Evolutionary conservation across 2,113 vertebrate genomes (phyloP).

Genomic region (Gasterosteus nipponicus): DNA sequence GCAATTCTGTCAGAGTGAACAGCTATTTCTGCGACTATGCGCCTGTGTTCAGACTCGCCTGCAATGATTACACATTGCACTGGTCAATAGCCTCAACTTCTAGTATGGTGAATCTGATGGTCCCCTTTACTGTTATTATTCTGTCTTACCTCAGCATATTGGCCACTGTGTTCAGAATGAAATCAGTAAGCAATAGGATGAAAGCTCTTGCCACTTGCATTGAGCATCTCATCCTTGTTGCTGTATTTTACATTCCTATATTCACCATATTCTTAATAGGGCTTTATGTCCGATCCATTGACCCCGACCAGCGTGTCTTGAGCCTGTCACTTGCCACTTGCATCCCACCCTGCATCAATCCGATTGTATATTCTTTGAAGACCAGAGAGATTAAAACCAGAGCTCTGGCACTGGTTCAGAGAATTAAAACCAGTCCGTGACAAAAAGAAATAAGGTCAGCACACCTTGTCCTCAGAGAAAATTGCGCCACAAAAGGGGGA

Average conservation of each 20-base stretch:
- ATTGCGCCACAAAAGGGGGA: neutral
- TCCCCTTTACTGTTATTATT: conserved; percentile 53
- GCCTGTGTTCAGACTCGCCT: conserved; percentile 73
- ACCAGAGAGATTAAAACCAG: conserved; percentile 73
- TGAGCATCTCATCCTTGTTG: conserved; percentile 73
- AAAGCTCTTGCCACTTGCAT: conserved; percentile 73
- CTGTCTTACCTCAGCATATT: conserved; percentile 70
- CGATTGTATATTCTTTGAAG: conserved; percentile 77
- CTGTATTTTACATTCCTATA: conserved; percentile 73
- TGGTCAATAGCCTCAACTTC: conserved; percentile 48
- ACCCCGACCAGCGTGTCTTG: conserved; percentile 66
- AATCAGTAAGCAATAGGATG: conserved; percentile 51
- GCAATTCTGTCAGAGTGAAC: conserved; percentile 64
- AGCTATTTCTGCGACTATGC: conserved; percentile 81
- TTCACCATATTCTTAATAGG: conserved; percentile 50
- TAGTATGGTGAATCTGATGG: conserved; percentile 26
- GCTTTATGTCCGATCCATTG: conserved; percentile 43
- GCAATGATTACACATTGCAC: conserved; percentile 66
- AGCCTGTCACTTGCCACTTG: conserved; percentile 71
- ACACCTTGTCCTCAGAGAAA: neutral
- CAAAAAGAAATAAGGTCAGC: neutral
- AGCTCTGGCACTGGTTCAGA: conserved; percentile 33
- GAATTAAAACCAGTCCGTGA: conserved; percentile 40
- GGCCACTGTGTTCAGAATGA: conserved; percentile 72
- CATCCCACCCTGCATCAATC: conserved; percentile 76